Evolutionary conservation across 1,140 invertebrate species (phyloP).

Genomic region (Argopecten irradians): DNA sequence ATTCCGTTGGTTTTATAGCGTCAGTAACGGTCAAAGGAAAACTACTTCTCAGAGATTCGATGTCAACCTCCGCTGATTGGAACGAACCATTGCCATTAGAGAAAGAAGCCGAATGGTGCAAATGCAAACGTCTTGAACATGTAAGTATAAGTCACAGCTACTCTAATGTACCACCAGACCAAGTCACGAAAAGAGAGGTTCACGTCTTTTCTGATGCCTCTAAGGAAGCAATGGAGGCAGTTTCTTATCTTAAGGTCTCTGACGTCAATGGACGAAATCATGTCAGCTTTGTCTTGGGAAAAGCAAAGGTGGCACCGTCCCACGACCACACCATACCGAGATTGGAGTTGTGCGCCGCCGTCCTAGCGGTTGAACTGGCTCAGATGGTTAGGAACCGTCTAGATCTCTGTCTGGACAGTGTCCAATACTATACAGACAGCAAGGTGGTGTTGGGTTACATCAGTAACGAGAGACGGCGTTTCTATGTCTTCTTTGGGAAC

Average conservation of each 20-base stretch:
- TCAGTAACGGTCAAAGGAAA: not conserved
- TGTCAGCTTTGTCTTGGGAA: not conserved
- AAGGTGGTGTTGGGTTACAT: conserved; percentile 40
- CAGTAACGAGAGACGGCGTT: conserved; percentile 27
- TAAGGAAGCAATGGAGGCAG: not conserved
- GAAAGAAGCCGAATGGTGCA: not conserved
- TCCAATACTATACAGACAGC: not conserved
- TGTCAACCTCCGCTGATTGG: not conserved
- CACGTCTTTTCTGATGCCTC: not conserved
- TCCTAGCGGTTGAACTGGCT: not conserved
- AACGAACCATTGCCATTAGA: not conserved
- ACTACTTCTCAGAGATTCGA: not conserved
- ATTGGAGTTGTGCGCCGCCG: not conserved
- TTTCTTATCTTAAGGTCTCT: not conserved
- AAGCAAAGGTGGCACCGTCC: not conserved
- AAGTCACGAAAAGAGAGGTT: not conserved
- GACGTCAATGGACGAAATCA: not conserved
- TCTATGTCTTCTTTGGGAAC: conserved; percentile 40
- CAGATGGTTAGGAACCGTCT: not conserved
- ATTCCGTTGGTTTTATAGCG: not conserved
- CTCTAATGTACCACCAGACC: not conserved
- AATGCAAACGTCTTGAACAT: not conserved
- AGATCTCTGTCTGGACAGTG: not conserved
- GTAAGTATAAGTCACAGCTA: not conserved
- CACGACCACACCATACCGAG: not conserved